Conservation (phyloP, 2,797 vertebrate genomes). For the Lithobates pipiens region DNA sequence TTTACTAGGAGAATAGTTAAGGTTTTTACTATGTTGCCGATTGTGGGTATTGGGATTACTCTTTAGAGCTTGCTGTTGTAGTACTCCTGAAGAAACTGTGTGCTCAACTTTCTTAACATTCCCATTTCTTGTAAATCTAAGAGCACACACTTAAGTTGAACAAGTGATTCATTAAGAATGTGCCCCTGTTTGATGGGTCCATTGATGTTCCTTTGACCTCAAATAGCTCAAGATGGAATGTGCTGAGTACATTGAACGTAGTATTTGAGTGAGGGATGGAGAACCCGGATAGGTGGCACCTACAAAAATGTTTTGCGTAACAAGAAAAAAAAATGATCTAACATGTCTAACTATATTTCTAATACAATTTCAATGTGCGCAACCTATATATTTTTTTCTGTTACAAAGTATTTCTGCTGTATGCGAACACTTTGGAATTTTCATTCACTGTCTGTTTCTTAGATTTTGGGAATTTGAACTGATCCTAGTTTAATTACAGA, state of each 20-base stretch:
- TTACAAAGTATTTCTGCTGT: constrained; percentile 40
- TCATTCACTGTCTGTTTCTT: constrained; percentile 41
- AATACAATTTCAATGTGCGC: constrained; percentile 35
- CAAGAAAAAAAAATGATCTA: background rate
- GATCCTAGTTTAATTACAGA: constrained; percentile 40
- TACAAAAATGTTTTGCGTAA: constrained; percentile 22
- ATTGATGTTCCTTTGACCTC: constrained; percentile 56
- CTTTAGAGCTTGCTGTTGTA: constrained; percentile 14
- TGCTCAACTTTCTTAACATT: constrained; percentile 25
- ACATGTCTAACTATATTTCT: constrained; percentile 33
- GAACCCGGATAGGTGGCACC: constrained; percentile 49
- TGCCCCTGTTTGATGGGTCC: constrained; percentile 53
- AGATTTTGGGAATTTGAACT: constrained; percentile 36
- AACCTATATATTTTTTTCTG: constrained; percentile 36
- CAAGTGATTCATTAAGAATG: constrained; percentile 18
- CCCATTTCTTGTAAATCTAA: constrained; percentile 34
- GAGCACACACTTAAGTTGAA: constrained; percentile 12
- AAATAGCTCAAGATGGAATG: background rate
- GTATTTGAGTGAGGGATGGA: constrained; percentile 50
- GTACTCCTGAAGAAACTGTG: constrained; percentile 30
- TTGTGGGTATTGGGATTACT: background rate
- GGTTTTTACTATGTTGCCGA: background rate
- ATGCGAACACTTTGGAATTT: constrained; percentile 33
- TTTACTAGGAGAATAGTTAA: background rate
- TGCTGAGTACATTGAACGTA: background rate